These are phyloP conservation scores for Leptocoma aspasia DNA, from an alignment of 2,113 vertebrate genomes.

Conservation along the genomic window DNA sequence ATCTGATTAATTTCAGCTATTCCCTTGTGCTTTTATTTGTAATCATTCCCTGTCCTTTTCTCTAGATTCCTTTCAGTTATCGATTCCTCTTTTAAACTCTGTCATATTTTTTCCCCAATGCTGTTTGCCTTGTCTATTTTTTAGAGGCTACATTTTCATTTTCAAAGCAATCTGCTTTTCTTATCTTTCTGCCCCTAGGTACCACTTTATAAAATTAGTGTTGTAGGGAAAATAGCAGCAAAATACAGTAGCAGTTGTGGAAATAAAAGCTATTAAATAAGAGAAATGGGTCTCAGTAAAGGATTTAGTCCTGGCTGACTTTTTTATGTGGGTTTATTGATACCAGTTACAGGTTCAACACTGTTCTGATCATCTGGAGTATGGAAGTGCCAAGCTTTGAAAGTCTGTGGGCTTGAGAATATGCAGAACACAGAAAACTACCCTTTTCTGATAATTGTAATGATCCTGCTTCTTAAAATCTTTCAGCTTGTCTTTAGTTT, in stretches of 20 bases:
- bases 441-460: neutral
- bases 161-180: neutral
- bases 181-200: neutral
- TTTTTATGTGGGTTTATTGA: neutral
- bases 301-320: neutral
- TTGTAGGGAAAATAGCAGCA: neutral
- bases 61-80: conserved; percentile 6
- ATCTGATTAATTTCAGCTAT: conserved; percentile 16
- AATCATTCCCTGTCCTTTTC: neutral
- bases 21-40: neutral
- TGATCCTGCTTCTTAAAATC: neutral
- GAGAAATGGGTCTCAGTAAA: neutral
- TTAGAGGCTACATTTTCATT: neutral
- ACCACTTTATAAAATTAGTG: neutral
- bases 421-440: neutral
- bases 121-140: neutral
- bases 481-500: neutral
- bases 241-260: neutral
- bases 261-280: neutral
- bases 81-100: neutral
- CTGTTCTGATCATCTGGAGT: neutral
- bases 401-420: neutral
- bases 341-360: neutral
- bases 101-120: neutral
- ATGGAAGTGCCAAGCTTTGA: neutral